phyloP scores from a whole-genome alignment of 1,140 invertebrate species.

The Dryas iulia region DNA sequence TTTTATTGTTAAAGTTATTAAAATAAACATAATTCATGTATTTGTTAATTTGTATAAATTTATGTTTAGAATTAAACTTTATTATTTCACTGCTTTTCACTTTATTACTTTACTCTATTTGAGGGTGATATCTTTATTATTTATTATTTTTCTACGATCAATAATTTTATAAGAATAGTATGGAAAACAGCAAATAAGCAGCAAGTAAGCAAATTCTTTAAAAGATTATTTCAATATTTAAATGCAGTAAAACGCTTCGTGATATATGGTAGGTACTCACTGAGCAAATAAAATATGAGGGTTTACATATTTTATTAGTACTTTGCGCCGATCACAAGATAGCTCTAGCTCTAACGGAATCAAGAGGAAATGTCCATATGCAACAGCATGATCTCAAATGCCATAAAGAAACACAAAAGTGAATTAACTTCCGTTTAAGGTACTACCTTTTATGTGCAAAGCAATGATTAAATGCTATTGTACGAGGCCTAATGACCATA shows the following conservation, averaged over 20 bases:
- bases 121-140: too few species aligned
- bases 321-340: neutral
- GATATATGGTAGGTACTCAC: neutral
- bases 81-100: too few species aligned
- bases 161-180: too few species aligned
- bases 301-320: neutral
- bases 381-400: slow-evolving; percentile 6
- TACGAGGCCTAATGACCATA: slow-evolving; percentile 29
- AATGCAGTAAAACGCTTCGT: neutral
- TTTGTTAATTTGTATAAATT: too few species aligned
- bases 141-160: too few species aligned
- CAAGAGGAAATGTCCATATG: slow-evolving; percentile 24
- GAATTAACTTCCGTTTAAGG: slow-evolving; percentile 31
- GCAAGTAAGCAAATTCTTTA: too few species aligned
- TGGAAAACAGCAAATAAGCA: too few species aligned
- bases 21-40: too few species aligned
- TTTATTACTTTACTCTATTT: too few species aligned
- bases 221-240: neutral
- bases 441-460: slow-evolving; percentile 27
- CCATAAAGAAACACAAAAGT: slow-evolving; percentile 20
- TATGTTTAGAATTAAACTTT: too few species aligned
- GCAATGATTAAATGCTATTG: slow-evolving; percentile 33
- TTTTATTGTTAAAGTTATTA: too few species aligned
- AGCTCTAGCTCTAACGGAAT: slow-evolving; percentile 8
- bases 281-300: neutral